phyloP scores from a whole-genome alignment of 2,797 vertebrate genomes.

The Ispidina lecontei region DNA sequence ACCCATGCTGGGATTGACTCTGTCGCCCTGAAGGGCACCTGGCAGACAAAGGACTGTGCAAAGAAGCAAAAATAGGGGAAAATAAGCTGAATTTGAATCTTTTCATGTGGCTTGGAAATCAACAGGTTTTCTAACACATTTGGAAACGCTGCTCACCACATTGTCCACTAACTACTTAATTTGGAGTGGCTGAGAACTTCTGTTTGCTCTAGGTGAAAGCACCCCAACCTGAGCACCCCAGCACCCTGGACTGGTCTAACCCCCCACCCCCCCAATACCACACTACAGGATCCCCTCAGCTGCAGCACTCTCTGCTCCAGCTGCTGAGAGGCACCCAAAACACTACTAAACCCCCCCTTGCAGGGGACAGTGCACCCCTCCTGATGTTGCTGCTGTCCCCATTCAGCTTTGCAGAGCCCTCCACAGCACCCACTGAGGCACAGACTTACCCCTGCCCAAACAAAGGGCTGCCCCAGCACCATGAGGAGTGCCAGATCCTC shows the following conservation, averaged over 20 bases:
- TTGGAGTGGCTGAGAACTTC: not conserved
- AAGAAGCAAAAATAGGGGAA: not conserved
- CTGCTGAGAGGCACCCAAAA: not conserved
- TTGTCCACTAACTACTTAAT: not conserved
- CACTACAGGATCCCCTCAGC: not conserved
- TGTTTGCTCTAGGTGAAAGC: not conserved
- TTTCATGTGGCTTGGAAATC: not conserved
- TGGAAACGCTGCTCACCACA: not conserved
- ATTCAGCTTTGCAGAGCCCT: not conserved
- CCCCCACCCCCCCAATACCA: rapidly evolving
- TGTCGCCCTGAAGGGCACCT: not conserved
- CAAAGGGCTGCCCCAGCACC: rapidly evolving
- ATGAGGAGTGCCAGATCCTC: rapidly evolving
- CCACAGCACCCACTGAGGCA: not conserved
- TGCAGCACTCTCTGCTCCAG: not conserved
- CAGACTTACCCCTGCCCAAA: not conserved
- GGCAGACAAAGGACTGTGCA: not conserved
- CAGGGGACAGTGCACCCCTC: not conserved
- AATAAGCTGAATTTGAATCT: not conserved
- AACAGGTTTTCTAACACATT: not conserved
- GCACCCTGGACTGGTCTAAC: not conserved
- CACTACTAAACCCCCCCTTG: rapidly evolving
- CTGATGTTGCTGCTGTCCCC: not conserved
- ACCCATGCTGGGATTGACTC: not conserved
- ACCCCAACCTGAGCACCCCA: rapidly evolving